Evolutionary conservation across 1,140 invertebrate species (phyloP).

Genomic region (Araneus ventricosus): DNA sequence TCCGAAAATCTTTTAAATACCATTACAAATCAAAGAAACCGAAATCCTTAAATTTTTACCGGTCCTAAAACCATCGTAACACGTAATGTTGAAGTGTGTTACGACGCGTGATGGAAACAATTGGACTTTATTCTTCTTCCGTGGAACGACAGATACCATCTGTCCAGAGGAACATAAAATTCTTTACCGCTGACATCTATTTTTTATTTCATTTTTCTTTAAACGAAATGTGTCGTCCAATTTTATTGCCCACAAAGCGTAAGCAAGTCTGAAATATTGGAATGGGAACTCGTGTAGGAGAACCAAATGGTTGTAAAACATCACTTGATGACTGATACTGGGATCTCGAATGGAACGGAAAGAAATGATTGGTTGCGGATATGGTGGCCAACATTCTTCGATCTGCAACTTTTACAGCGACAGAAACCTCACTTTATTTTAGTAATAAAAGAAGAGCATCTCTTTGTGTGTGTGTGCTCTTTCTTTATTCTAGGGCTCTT

Average conservation of each 20-base stretch:
- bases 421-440: constrained; percentile 37
- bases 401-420: not conserved
- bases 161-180: constrained; percentile 39
- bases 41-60: not conserved
- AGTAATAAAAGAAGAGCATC: constrained; percentile 10
- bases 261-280: constrained; percentile 50
- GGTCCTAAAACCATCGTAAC: not conserved
- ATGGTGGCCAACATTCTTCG: not conserved
- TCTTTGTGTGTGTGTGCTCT: not conserved
- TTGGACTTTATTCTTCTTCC: not conserved
- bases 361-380: constrained; percentile 10
- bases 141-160: constrained; percentile 20
- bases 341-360: not conserved
- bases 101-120: not conserved
- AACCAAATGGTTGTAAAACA: constrained; percentile 38
- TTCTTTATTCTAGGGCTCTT: not conserved
- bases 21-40: not conserved
- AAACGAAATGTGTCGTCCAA: constrained; percentile 22
- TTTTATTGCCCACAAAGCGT: constrained; percentile 45
- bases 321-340: constrained; percentile 8
- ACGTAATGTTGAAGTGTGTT: not conserved
- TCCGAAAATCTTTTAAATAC: no score
- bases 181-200: not conserved
- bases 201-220: constrained; percentile 5
- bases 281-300: constrained; percentile 5